Evolutionary conservation across 2,888 invertebrate species (phyloP).

Genomic region (Piscicola geometra): DNA sequence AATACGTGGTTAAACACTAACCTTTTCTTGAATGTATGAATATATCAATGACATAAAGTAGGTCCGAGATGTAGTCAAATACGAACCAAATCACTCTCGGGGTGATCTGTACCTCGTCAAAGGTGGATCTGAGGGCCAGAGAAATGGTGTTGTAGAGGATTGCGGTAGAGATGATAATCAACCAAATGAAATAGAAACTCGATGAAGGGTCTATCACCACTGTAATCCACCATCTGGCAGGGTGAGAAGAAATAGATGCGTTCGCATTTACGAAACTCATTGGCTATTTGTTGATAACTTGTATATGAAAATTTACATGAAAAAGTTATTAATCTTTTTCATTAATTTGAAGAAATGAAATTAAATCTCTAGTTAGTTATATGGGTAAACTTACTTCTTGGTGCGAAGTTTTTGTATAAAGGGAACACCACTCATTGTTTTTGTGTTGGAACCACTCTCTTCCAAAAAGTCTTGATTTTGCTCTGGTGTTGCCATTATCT

Average conservation of each 20-base stretch:
- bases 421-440: neutral
- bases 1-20: too few species aligned
- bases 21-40: conserved; percentile 84
- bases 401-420: neutral
- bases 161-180: conserved; percentile 77
- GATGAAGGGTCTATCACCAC: conserved; percentile 70
- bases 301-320: too few species aligned
- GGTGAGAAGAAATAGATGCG: too few species aligned
- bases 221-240: conserved; percentile 48
- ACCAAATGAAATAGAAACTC: conserved; percentile 81
- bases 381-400: neutral
- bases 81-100: conserved; percentile 66
- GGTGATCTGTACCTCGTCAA: conserved; percentile 80
- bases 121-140: conserved; percentile 82
- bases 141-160: conserved; percentile 86
- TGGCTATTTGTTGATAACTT: too few species aligned
- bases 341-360: neutral
- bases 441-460: neutral
- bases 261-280: too few species aligned
- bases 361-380: too few species aligned
- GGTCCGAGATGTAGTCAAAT: conserved; percentile 79
- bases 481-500: too few species aligned
- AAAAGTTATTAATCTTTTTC: neutral
- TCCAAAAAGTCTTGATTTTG: neutral
- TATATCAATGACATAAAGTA: conserved; percentile 78